A percentile compares a stretch with the other conserved stretches of the same genome.
Conservation (phyloP, 1,140 invertebrate genomes). For the Hestina assimilis region DNA sequence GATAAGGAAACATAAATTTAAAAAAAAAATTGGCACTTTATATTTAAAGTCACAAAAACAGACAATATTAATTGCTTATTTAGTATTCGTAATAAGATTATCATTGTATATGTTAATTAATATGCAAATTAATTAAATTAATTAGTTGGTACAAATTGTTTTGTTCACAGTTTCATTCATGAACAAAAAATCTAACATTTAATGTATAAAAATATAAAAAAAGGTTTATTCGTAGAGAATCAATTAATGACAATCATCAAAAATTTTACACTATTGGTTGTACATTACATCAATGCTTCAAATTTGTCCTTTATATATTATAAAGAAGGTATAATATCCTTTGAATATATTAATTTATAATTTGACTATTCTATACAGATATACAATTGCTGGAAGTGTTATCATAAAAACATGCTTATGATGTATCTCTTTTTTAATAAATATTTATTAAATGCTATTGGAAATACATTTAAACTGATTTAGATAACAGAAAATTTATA, state of each 20-base stretch:
- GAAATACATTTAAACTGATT: no score
- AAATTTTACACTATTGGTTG: background rate
- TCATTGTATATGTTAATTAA: background rate
- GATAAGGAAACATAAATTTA: no score
- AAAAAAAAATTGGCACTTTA: no score
- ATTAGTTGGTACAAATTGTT: no score
- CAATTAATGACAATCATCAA: conserved; percentile 5
- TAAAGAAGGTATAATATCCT: background rate
- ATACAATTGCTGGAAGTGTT: background rate
- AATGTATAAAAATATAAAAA: conserved; percentile 7
- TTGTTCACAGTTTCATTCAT: conserved; percentile 13
- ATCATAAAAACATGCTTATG: no score
- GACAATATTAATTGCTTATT: no score
- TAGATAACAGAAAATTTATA: no score
- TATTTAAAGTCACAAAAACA: no score
- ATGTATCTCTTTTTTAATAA: no score
- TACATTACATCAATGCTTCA: background rate
- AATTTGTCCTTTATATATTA: background rate
- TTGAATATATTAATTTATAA: background rate
- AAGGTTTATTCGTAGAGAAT: conserved; percentile 10
- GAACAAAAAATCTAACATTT: conserved; percentile 9
- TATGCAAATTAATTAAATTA: background rate
- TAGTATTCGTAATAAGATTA: background rate
- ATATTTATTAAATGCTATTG: no score
- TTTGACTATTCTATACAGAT: background rate